phyloP scores from a whole-genome alignment of 2,113 vertebrate species.

The Herpailurus yagouaroundi region DNA sequence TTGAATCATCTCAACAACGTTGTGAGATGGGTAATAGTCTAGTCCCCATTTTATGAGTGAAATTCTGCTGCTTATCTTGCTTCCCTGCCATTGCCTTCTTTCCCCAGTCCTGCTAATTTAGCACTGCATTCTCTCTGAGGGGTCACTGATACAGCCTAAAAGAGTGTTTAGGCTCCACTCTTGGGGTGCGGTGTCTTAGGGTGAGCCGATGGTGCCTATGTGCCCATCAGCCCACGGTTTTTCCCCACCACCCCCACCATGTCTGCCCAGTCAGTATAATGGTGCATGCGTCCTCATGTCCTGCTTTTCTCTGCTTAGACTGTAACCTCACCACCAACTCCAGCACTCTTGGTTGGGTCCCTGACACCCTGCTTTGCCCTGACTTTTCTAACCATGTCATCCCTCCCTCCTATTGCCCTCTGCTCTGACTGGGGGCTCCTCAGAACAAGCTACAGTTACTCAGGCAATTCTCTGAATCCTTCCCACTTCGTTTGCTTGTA shows the following conservation, averaged over 20 bases:
- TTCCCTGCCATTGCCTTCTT: not conserved
- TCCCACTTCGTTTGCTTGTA: not conserved
- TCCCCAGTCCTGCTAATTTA: not conserved
- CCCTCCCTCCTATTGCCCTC: not conserved
- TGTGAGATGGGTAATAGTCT: not conserved
- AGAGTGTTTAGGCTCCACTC: not conserved
- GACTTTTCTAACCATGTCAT: not conserved
- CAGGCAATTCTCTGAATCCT: not conserved
- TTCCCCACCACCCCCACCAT: fast-evolving
- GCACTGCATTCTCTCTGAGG: not conserved
- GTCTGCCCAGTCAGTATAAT: not conserved
- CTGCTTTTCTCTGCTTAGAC: not conserved
- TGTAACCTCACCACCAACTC: not conserved
- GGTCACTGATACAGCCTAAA: not conserved
- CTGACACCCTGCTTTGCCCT: not conserved
- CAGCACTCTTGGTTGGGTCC: not conserved
- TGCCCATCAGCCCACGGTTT: not conserved
- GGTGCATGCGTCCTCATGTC: fast-evolving
- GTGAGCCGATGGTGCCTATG: not conserved
- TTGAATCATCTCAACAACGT: not conserved
- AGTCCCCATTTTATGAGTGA: not conserved
- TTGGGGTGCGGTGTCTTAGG: not conserved
- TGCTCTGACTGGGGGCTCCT: not conserved
- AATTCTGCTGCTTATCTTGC: not conserved
- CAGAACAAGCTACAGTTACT: not conserved